phyloP scores from a whole-genome alignment of 2,888 invertebrate genomes.

The Gibbula magus region DNA sequence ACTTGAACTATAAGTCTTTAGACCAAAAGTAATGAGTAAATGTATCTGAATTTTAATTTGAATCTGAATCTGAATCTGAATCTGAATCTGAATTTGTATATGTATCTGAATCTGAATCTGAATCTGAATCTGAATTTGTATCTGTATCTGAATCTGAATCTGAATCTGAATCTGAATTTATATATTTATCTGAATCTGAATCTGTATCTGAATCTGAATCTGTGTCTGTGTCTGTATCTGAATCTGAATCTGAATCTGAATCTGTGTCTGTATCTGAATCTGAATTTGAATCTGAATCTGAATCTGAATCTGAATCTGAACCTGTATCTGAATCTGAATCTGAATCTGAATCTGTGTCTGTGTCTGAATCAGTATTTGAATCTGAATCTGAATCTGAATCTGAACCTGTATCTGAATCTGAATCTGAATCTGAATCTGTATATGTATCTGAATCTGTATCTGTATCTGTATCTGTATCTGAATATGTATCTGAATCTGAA shows the following conservation, averaged over 20 bases:
- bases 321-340: not conserved
- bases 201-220: not conserved
- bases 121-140: not conserved
- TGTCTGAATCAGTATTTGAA: not conserved
- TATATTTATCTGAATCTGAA: not conserved
- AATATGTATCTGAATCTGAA: not conserved
- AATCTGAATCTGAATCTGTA: not conserved
- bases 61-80: not conserved
- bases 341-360: not conserved
- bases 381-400: not conserved
- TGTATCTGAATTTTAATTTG: not conserved
- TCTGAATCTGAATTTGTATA: not conserved
- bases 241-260: not conserved
- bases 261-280: not conserved
- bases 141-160: not conserved
- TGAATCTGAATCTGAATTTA: not conserved
- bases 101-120: not conserved
- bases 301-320: not conserved
- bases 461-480: not conserved
- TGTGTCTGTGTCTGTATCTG: not conserved
- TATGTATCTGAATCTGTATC: not conserved
- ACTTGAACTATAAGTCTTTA: too few relatives aligned
- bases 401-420: not conserved
- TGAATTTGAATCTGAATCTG: not conserved
- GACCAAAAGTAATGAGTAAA: too few relatives aligned